Percentiles rank a stretch among this genome's conserved stretches.
These are phyloP conservation scores for Gryllus longicercus DNA, from an alignment of 2,888 invertebrate species.

Conservation along the genomic window DNA sequence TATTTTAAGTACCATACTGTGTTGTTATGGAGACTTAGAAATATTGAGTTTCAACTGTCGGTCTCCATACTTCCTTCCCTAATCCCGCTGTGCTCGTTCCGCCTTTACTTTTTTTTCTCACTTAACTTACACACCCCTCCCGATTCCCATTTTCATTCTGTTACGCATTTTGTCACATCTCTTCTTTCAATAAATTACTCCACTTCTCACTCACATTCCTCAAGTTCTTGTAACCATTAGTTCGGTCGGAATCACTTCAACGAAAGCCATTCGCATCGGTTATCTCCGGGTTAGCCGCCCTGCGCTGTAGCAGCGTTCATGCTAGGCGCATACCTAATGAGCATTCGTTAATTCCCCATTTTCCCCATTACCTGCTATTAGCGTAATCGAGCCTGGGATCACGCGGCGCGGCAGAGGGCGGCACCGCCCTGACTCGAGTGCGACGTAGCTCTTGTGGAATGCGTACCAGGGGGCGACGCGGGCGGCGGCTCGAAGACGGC, in stretches of 20 bases:
- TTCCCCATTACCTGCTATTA: slow-evolving; percentile 8
- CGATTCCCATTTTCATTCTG: not conserved
- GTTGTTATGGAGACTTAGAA: too few species aligned
- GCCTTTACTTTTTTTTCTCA: too few species aligned
- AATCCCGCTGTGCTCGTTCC: too few species aligned
- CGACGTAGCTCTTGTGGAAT: not conserved
- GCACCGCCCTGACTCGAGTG: not conserved
- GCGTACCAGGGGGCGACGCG: not conserved
- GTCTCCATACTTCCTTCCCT: too few species aligned
- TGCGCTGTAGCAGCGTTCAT: not conserved
- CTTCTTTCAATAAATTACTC: not conserved
- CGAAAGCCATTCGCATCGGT: not conserved
- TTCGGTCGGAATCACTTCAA: not conserved
- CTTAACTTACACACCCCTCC: too few species aligned
- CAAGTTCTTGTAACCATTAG: too few species aligned
- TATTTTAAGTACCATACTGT: too few species aligned
- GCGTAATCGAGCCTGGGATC: not conserved
- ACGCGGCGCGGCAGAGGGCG: not conserved
- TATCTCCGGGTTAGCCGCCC: not conserved
- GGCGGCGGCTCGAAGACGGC: not conserved
- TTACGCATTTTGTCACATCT: not conserved
- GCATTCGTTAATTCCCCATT: slow-evolving; percentile 17
- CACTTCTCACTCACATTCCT: not conserved
- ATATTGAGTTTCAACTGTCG: too few species aligned
- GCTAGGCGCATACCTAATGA: slow-evolving; percentile 1